Base-by-base conservation (phyloP, 2,113 vertebrate species). In the Holacanthus passer region DNA sequence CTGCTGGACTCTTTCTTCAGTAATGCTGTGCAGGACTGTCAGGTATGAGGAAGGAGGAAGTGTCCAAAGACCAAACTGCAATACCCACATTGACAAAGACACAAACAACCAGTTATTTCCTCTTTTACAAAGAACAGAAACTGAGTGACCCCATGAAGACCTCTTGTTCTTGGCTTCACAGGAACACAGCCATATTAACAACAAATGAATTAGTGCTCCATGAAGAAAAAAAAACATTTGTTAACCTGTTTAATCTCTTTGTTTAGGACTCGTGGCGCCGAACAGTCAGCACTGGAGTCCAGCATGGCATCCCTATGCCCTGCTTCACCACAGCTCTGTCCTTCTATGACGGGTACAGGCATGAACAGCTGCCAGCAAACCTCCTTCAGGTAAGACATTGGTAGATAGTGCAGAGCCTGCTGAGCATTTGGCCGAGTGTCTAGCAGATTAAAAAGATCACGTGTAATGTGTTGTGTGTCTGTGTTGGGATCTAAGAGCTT, bases 281-380 rank as follows among this genome's bases (percentile, higher is more conserved):
- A 64, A 92, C 95, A 0, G 89, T 99, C 79, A 96, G 97, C 72
- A 95, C 94, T 0, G 98, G 97, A 0, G 96, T 99, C 39, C 96
- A 97, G 92, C 89, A 93, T 1, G 98, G 98, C 12, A 98, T 99
- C 82, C 98, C 98, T 3, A 97, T 99, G 97, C 98, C 98, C 32
- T 99, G 97, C 81, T 99, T 99, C 95, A 97, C 96, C 79, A 99
- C 98, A 0, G 98, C 98, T 1, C 94, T 99, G 77, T 96, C 98
- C 67, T 99, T 99, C 95, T 99, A 98, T 0, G 98, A 99, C 0
- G 98, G 98, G 0, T 99, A 99, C 95, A 95, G 98, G 64, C 97
- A 97, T 0, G 93, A 95, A 29, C 82, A 94, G 91, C 88, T 99
- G 31, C 98, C 98, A 0, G 98, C 98, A 31, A 99, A 98, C 95